Evolutionary conservation across 2,888 invertebrate genomes (phyloP).

Genomic region (Parnassius mnemosyne): DNA sequence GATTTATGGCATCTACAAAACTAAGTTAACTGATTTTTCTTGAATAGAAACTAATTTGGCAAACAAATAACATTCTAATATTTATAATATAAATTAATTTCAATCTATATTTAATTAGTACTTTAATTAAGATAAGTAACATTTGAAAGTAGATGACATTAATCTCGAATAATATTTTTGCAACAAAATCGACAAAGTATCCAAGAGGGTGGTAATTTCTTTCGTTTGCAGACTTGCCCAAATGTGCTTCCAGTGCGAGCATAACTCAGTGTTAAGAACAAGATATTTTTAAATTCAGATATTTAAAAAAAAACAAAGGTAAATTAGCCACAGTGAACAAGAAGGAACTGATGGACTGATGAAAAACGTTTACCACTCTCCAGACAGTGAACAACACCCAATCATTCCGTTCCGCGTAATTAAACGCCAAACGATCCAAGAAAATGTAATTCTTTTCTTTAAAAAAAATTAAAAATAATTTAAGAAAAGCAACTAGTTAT

Average conservation of each 20-base stretch:
- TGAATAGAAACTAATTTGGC: neutral
- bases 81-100: conserved; percentile 5
- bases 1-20: conserved; percentile 41
- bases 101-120: neutral
- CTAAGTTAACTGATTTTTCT: neutral
- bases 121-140: conserved; percentile 1
- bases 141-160: conserved; percentile 39
- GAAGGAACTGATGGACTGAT: conserved; percentile 22
- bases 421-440: neutral
- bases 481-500: no score
- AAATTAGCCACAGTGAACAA: conserved; percentile 29
- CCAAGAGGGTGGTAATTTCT: conserved; percentile 33
- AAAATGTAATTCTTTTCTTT: no score
- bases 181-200: conserved; percentile 27
- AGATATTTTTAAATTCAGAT: conserved; percentile 9
- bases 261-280: conserved; percentile 16
- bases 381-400: conserved; percentile 37
- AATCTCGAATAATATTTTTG: conserved; percentile 34
- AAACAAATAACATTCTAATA: neutral
- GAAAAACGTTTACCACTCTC: conserved; percentile 37
- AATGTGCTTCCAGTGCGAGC: conserved; percentile 11
- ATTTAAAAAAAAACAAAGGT: conserved; percentile 14
- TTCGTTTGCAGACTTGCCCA: conserved; percentile 20
- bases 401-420: conserved; percentile 31
- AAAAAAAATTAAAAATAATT: no score